Evolutionary conservation across 2,797 vertebrate species (phyloP).

Genomic region (Percopsis omiscomaycus): DNA sequence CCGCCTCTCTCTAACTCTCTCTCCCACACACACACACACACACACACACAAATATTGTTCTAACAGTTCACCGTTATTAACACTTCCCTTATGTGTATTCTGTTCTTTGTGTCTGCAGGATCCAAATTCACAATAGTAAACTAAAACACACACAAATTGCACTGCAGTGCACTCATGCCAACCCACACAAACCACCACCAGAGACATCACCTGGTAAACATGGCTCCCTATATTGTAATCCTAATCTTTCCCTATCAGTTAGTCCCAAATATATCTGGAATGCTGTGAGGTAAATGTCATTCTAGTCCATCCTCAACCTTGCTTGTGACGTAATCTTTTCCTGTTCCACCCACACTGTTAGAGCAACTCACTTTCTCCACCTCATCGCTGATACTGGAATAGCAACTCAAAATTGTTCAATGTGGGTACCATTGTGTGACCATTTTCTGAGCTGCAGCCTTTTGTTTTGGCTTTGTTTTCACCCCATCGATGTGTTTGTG

Average conservation of each 20-base stretch:
- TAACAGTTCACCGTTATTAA: constrained; percentile 9
- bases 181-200: background rate
- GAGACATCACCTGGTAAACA: constrained; percentile 1
- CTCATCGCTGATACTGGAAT: constrained; percentile 36
- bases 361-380: constrained; percentile 30
- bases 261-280: background rate
- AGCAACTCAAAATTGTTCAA: constrained; percentile 6
- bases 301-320: background rate
- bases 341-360: constrained; percentile 5
- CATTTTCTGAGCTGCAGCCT: constrained; percentile 18
- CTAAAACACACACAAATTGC: too few species aligned
- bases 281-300: constrained; percentile 21
- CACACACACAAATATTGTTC: background rate
- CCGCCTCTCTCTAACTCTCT: constrained; percentile 13
- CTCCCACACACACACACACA: constrained; percentile 13
- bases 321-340: background rate
- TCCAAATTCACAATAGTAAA: too few species aligned
- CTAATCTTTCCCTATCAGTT: background rate
- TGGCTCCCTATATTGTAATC: background rate
- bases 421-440: background rate
- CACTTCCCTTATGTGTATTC: constrained; percentile 5
- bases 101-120: too few species aligned
- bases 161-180: background rate
- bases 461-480: background rate
- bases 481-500: constrained; percentile 1